A percentile compares a stretch with the other conserved stretches of the same genome.
Evolutionary conservation across 2,113 vertebrate species (phyloP).

Genomic region (Alligator mississippiensis): DNA sequence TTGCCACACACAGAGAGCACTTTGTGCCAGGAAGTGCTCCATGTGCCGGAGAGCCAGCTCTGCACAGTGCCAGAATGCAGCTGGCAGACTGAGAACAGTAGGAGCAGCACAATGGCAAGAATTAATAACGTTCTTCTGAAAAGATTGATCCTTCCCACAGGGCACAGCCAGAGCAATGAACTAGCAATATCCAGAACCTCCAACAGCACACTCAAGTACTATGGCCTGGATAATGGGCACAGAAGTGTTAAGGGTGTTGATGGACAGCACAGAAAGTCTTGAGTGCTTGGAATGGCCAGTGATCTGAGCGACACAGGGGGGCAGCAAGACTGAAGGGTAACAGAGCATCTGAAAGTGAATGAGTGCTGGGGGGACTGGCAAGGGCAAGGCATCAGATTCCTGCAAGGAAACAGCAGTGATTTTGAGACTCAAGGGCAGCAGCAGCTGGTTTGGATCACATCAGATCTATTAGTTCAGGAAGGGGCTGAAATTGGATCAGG

Average conservation of each 20-base stretch:
- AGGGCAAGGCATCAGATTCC: not conserved
- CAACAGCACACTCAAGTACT: not conserved
- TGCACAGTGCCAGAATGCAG: not conserved
- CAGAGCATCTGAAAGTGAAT: not conserved
- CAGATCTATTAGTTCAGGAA: conserved; percentile 39
- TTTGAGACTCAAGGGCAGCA: not conserved
- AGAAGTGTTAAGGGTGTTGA: not conserved
- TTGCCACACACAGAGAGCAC: not conserved
- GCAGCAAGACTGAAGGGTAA: fast-evolving
- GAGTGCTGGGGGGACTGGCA: not conserved
- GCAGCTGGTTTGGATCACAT: not conserved
- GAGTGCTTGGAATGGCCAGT: not conserved
- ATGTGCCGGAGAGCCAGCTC: not conserved
- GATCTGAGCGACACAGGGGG: fast-evolving
- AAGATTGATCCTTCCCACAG: not conserved
- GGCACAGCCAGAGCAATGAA: fast-evolving
- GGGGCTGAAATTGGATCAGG: conserved; percentile 44
- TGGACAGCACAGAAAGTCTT: not conserved
- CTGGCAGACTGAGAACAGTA: not conserved
- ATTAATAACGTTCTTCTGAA: not conserved
- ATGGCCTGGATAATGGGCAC: fast-evolving
- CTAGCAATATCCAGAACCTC: not conserved
- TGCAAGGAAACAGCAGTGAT: not conserved
- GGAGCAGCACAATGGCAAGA: not conserved
- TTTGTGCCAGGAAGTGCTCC: not conserved